Percentiles rank a stretch among this genome's conserved stretches.
Conservation (phyloP, 2,888 invertebrate genomes). For the Podabrus alpinus region DNA sequence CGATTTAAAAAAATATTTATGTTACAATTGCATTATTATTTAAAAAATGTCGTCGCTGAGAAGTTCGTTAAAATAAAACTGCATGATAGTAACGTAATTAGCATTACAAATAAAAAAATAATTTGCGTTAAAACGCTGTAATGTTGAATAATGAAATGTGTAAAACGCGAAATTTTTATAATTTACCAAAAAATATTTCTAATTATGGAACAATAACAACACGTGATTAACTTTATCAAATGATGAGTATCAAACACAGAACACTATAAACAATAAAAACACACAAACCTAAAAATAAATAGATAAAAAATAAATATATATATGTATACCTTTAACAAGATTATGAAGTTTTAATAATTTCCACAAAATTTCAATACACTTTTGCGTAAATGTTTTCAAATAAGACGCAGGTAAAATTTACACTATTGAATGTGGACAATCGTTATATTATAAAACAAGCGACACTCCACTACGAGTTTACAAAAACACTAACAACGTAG, state of each 20-base stretch:
- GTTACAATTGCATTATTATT: not conserved
- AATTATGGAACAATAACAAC: not conserved
- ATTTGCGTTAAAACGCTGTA: not conserved
- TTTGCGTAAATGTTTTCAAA: not conserved
- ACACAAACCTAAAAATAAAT: not conserved
- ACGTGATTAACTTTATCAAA: not conserved
- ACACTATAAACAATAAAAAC: not conserved
- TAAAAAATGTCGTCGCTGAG: not conserved
- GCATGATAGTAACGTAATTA: not conserved
- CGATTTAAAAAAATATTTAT: not conserved
- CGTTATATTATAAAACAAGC: not conserved
- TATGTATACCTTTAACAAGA: not conserved
- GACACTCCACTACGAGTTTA: slow-evolving; percentile 4
- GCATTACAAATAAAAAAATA: not conserved
- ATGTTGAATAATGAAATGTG: not conserved
- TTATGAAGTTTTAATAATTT: not conserved
- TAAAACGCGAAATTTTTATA: not conserved
- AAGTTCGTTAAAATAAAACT: not conserved
- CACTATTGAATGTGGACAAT: not conserved
- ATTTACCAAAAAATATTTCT: not conserved
- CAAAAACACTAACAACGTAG: slow-evolving; percentile 31
- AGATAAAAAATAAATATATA: not conserved
- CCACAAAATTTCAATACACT: not conserved
- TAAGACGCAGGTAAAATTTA: not conserved
- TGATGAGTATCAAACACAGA: not conserved